Conservation (phyloP, 2,113 vertebrate species). For the Saccopteryx bilineata region DNA sequence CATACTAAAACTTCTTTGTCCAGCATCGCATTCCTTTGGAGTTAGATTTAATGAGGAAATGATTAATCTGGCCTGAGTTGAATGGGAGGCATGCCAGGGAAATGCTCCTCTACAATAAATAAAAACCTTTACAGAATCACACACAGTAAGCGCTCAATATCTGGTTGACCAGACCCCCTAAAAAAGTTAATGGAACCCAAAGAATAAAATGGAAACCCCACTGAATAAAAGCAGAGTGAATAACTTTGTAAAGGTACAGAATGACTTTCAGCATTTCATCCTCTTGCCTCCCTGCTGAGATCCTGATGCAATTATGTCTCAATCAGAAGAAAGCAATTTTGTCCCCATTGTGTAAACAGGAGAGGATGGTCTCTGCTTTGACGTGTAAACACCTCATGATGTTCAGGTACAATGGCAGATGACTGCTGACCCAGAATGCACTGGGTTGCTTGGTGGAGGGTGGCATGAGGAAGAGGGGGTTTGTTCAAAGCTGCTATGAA, state of each 20-base stretch:
- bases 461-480: too few species aligned
- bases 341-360: not conserved
- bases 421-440: not conserved
- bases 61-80: not conserved
- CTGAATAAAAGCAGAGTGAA: constrained; percentile 7
- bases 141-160: not conserved
- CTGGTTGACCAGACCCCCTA: not conserved
- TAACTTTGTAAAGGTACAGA: not conserved
- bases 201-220: not conserved
- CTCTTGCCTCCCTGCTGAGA: not conserved
- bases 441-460: not conserved
- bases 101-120: not conserved
- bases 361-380: not conserved
- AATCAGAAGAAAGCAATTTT: constrained; percentile 1
- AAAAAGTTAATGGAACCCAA: not conserved
- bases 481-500: constrained; percentile 16
- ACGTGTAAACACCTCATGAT: not conserved
- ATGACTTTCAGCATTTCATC: not conserved
- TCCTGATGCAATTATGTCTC: not conserved
- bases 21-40: not conserved
- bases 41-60: not conserved
- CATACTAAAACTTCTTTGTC: not conserved
- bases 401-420: not conserved
- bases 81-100: not conserved
- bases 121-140: not conserved